Conservation (phyloP, 2,113 vertebrate genomes). For the Cygnus atratus region DNA sequence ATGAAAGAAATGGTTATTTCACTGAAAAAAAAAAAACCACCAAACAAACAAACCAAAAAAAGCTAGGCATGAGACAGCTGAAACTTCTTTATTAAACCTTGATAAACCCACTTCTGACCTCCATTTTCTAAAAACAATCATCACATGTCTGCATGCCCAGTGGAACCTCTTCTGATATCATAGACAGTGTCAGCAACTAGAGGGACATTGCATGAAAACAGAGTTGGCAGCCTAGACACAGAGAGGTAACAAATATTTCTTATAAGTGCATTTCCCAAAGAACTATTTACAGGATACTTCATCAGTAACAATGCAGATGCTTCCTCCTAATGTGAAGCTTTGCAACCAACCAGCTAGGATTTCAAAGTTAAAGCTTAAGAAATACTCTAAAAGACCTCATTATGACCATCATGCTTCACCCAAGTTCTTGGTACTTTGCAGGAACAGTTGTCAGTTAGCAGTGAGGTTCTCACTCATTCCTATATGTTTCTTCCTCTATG, state of each 20-base stretch:
- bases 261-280: not conserved
- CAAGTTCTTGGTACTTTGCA: not conserved
- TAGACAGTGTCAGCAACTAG: not conserved
- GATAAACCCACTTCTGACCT: not conserved
- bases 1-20: conserved; percentile 21
- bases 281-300: conserved; percentile 1
- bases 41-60: too few relatives aligned
- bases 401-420: not conserved
- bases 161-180: not conserved
- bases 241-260: not conserved
- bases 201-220: not conserved
- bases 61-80: not conserved
- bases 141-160: not conserved
- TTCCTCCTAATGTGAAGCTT: not conserved
- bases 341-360: not conserved
- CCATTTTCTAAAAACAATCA: not conserved
- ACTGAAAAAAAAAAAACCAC: not conserved
- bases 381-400: not conserved
- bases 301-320: not conserved
- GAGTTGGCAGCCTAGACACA: not conserved
- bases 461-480: not conserved
- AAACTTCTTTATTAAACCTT: not conserved
- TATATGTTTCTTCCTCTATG: not conserved
- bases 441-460: not conserved
- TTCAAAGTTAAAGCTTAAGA: not conserved